These are phyloP conservation scores for Cirrhinus molitorella DNA, from an alignment of 2,797 vertebrate genomes.

Conservation along the genomic window DNA sequence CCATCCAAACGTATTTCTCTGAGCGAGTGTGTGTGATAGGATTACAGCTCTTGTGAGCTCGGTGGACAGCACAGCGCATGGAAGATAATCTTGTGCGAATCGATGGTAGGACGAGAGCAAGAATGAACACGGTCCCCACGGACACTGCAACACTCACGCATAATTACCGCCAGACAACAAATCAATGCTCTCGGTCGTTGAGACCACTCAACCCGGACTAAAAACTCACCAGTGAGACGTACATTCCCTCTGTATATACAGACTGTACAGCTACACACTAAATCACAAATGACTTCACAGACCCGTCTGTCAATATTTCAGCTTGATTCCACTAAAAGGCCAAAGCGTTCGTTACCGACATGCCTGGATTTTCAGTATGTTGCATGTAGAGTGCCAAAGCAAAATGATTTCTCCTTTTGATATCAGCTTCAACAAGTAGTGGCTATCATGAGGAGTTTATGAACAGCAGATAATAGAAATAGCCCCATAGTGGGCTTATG, in stretches of 20 bases:
- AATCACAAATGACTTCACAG: slow-evolving; percentile 28
- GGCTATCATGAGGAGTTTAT: too few relatives aligned
- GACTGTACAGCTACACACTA: slow-evolving; percentile 19
- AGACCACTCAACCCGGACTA: slow-evolving; percentile 38
- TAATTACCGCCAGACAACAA: slow-evolving; percentile 59
- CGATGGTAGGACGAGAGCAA: slow-evolving; percentile 47
- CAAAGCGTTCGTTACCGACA: background rate
- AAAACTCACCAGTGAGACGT: slow-evolving; percentile 44
- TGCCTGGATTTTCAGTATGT: background rate
- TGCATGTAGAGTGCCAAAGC: background rate
- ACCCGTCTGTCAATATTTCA: slow-evolving; percentile 28
- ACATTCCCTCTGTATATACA: slow-evolving; percentile 29
- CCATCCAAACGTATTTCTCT: background rate
- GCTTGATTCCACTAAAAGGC: slow-evolving; percentile 30
- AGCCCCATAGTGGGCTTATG: too few relatives aligned
- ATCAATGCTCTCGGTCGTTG: slow-evolving; percentile 47
- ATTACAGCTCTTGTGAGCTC: slow-evolving; percentile 27
- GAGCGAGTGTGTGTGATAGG: slow-evolving; percentile 14
- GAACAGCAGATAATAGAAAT: too few relatives aligned
- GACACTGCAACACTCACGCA: slow-evolving; percentile 51
- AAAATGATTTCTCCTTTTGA: background rate
- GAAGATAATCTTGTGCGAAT: slow-evolving; percentile 52
- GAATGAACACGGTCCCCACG: slow-evolving; percentile 44
- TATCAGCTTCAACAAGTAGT: background rate
- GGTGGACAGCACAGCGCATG: slow-evolving; percentile 9